Percentiles rank a stretch among this genome's conserved stretches.
Evolutionary conservation across 2,113 vertebrate species (phyloP).

Genomic region (Puntigrus tetrazona): DNA sequence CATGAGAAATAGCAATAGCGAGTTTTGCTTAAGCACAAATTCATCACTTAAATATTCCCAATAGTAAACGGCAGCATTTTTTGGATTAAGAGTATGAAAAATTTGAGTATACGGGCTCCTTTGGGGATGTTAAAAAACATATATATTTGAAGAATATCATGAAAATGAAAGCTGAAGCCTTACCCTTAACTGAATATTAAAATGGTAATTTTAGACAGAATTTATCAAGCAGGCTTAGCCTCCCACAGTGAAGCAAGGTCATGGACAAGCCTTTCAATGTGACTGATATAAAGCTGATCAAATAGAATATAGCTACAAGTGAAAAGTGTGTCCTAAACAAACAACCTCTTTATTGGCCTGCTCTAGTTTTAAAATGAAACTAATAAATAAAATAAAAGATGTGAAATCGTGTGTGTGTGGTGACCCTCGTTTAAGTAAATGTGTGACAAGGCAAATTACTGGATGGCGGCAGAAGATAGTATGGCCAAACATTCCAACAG

Average conservation of each 20-base stretch:
- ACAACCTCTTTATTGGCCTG: neutral
- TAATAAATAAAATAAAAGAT: no score
- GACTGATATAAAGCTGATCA: slow-evolving; percentile 5
- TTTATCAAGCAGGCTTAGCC: neutral
- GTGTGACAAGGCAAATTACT: slow-evolving; percentile 46
- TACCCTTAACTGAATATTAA: slow-evolving; percentile 9
- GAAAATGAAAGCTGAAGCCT: neutral
- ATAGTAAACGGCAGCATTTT: neutral
- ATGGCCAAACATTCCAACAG: slow-evolving; percentile 52
- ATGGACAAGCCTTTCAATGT: neutral
- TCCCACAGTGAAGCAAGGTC: slow-evolving; percentile 1
- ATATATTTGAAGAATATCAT: slow-evolving; percentile 6
- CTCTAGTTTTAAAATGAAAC: neutral
- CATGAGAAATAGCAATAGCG: neutral
- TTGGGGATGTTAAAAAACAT: neutral
- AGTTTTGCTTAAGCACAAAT: neutral
- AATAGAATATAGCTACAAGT: slow-evolving; percentile 15
- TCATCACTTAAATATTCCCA: neutral
- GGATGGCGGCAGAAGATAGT: slow-evolving; percentile 53
- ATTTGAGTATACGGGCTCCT: neutral
- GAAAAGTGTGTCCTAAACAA: slow-evolving; percentile 5
- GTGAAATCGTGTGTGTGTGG: slow-evolving; percentile 19
- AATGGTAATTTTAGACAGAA: slow-evolving; percentile 6
- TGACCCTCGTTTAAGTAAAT: slow-evolving; percentile 51
- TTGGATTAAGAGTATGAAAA: neutral